phyloP scores from a whole-genome alignment of 2,797 vertebrate species.

The Melanitta fusca region DNA sequence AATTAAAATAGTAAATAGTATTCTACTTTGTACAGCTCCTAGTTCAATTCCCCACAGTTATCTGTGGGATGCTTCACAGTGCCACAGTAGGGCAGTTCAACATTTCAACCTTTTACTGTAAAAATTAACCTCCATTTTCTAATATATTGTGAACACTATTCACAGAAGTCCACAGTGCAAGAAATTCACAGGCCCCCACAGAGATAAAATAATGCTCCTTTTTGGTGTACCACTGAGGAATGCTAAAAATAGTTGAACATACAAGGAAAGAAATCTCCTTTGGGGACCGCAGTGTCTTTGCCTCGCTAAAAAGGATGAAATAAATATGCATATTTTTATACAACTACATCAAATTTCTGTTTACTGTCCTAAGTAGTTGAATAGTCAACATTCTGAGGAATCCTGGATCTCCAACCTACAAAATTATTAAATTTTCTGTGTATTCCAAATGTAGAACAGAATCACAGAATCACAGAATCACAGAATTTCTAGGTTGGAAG shows the following conservation, averaged over 20 bases:
- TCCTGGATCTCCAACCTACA: neutral
- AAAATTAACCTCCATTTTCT: slow-evolving; percentile 60
- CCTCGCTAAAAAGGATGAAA: neutral
- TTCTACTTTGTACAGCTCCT: neutral
- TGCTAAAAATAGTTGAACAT: slow-evolving; percentile 46
- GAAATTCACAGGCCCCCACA: slow-evolving; percentile 43
- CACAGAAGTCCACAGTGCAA: slow-evolving; percentile 17
- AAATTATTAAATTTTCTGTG: neutral
- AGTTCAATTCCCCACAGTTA: neutral
- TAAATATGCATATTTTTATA: neutral
- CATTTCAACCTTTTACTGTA: slow-evolving; percentile 29
- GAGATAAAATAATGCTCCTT: slow-evolving; percentile 56
- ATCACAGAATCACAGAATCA: too few species aligned
- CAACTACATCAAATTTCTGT: neutral
- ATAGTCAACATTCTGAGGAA: neutral
- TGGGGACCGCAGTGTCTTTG: neutral
- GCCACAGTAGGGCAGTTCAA: slow-evolving; percentile 18
- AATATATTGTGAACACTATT: slow-evolving; percentile 29
- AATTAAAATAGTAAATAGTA: slow-evolving; percentile 19
- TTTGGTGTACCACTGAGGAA: slow-evolving; percentile 22
- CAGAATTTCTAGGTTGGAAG: too few species aligned
- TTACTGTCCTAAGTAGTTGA: neutral
- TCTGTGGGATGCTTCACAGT: slow-evolving; percentile 14
- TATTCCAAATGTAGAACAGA: neutral
- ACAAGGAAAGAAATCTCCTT: neutral